These are phyloP conservation scores for Phaonia tiefii DNA, from an alignment of 2,888 invertebrate species.

Conservation along the genomic window DNA sequence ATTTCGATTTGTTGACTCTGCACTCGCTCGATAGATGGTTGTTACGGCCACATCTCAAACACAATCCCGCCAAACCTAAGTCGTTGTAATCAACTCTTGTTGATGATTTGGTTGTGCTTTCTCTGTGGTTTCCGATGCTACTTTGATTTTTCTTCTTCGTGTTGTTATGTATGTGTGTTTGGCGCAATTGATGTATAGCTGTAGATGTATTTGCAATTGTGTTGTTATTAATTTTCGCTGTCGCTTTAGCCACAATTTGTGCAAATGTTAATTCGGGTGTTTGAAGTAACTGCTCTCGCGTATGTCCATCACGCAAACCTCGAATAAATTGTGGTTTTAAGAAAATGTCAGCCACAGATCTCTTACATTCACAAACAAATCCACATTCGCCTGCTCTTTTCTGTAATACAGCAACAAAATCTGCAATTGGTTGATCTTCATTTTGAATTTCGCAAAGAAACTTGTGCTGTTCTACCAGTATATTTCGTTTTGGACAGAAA, in stretches of 20 bases:
- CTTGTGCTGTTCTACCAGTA: conserved; percentile 33
- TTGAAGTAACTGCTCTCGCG: conserved; percentile 44
- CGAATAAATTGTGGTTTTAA: conserved; percentile 41
- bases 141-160: conserved; percentile 21
- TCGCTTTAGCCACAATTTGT: conserved; percentile 49
- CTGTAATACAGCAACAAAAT: neutral
- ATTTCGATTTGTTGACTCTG: conserved; percentile 28
- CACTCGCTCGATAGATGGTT: conserved; percentile 50
- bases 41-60: conserved; percentile 17
- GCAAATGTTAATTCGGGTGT: conserved; percentile 28
- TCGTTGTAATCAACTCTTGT: neutral
- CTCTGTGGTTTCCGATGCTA: neutral
- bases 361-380: conserved; percentile 37
- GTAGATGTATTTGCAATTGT: conserved; percentile 17
- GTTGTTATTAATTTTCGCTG: conserved; percentile 42
- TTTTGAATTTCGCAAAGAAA: conserved; percentile 18
- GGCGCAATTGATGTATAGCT: neutral
- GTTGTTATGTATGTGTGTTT: neutral
- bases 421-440: neutral
- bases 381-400: too few relatives aligned
- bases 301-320: conserved; percentile 30
- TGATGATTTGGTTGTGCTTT: too few relatives aligned
- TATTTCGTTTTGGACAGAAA: conserved; percentile 42
- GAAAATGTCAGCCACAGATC: conserved; percentile 49
- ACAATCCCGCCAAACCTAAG: neutral